Evolutionary conservation across 2,797 vertebrate genomes (phyloP).

Genomic region (Sebastes hubbsi): DNA sequence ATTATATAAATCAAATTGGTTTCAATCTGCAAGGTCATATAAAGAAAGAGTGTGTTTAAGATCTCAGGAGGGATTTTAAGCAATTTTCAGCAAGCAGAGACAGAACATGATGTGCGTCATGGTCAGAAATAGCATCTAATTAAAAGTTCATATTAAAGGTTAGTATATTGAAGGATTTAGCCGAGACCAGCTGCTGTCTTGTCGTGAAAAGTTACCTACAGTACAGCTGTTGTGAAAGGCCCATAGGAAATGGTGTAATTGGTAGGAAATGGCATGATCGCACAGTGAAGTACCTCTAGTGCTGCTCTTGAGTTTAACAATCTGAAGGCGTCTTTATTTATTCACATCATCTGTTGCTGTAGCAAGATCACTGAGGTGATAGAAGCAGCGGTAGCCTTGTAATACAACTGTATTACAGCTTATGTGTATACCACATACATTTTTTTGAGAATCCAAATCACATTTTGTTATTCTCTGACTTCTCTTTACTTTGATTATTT

Average conservation of each 20-base stretch:
- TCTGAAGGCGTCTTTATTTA: not conserved
- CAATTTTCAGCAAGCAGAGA: not conserved
- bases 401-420: not conserved
- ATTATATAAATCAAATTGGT: not conserved
- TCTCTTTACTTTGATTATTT: not conserved
- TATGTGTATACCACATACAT: not conserved
- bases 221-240: not conserved
- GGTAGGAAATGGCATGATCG: not conserved
- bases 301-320: not conserved
- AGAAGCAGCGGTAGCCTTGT: not conserved
- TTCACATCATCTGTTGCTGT: not conserved
- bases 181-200: not conserved
- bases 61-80: not conserved
- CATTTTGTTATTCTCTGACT: not conserved
- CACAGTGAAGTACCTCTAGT: not conserved
- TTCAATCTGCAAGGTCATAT: not conserved
- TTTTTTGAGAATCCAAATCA: not conserved
- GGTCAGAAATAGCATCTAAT: constrained; percentile 1
- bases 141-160: constrained; percentile 5
- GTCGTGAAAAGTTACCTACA: not conserved
- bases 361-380: not conserved
- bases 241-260: constrained; percentile 20
- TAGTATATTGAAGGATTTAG: not conserved
- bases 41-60: not conserved
- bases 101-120: not conserved